These are phyloP conservation scores for Linnaemya tessellans DNA, from an alignment of 2,888 invertebrate species.

Conservation along the genomic window DNA sequence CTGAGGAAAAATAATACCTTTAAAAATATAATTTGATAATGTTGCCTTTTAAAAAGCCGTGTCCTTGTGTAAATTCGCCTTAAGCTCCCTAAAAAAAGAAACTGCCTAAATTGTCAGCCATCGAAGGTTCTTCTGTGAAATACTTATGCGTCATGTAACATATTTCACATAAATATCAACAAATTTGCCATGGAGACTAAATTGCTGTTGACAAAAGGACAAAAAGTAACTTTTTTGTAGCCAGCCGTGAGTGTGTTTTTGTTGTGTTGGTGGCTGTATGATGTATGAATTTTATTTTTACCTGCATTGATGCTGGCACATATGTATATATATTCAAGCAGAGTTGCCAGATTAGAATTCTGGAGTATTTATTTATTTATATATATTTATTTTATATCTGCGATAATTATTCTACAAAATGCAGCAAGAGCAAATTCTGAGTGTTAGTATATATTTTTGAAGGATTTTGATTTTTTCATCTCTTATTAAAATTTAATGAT, in stretches of 20 bases:
- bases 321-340: background rate
- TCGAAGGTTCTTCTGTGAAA: background rate
- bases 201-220: background rate
- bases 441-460: no score
- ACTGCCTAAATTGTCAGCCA: background rate
- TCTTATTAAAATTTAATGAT: no score
- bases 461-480: no score
- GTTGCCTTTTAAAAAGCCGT: no score
- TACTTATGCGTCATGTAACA: background rate
- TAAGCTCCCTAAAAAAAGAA: background rate
- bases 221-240: background rate
- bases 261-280: background rate
- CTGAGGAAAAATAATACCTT: no score
- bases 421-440: no score
- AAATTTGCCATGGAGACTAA: conserved; percentile 2
- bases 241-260: background rate
- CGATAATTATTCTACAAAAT: no score
- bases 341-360: background rate
- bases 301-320: background rate
- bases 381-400: no score
- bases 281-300: background rate
- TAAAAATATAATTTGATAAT: no score
- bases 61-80: no score
- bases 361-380: no score
- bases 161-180: conserved; percentile 7